Conservation (phyloP, 2,888 invertebrate genomes). For the Petrolisthes cinctipes region DNA sequence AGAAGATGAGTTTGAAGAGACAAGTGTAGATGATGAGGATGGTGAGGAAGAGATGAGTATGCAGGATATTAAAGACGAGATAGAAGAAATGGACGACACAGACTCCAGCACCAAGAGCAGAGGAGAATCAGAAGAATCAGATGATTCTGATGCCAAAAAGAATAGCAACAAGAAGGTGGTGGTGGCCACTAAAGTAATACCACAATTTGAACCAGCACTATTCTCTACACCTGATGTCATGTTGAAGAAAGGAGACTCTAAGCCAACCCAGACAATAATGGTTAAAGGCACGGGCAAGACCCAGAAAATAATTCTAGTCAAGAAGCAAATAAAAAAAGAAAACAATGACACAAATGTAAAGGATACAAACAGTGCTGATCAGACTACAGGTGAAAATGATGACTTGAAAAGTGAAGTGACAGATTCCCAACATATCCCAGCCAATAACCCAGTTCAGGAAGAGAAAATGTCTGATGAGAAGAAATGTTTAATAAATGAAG, state of each 20-base stretch:
- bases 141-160: not conserved
- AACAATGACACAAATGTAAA: not conserved
- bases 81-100: not conserved
- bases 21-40: not conserved
- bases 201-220: constrained; percentile 43
- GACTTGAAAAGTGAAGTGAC: not conserved
- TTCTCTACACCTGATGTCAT: constrained; percentile 45
- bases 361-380: not conserved
- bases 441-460: not conserved
- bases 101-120: not conserved
- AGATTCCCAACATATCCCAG: not conserved
- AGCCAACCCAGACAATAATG: constrained; percentile 26
- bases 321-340: constrained; percentile 14
- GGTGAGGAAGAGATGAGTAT: not conserved
- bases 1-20: not conserved
- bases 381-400: not conserved
- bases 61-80: not conserved
- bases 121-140: not conserved
- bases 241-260: constrained; percentile 29
- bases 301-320: constrained; percentile 31
- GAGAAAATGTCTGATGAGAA: not conserved
- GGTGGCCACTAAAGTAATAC: constrained; percentile 25
- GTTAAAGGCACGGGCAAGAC: constrained; percentile 36
- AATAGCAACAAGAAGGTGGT: constrained; percentile 31
- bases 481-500: not conserved